These are phyloP conservation scores for Ophraella communa DNA, from an alignment of 2,888 invertebrate species.

Conservation along the genomic window DNA sequence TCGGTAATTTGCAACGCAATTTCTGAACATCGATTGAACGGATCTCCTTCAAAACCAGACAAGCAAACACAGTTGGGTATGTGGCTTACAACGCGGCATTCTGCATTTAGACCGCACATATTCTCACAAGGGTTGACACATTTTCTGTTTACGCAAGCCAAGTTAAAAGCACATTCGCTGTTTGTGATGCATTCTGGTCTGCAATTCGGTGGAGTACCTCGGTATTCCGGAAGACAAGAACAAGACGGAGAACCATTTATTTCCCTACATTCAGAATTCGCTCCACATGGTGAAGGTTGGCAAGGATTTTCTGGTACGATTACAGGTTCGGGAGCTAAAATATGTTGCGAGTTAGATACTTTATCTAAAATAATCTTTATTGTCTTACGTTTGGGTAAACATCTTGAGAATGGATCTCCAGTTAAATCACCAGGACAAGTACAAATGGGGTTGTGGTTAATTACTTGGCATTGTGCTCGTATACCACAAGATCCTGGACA, in stretches of 20 bases:
- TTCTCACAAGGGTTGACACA: conserved; percentile 77
- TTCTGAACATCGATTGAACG: conserved; percentile 60
- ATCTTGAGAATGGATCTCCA: conserved; percentile 72
- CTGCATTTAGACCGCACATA: conserved; percentile 73
- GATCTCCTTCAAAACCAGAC: conserved; percentile 72
- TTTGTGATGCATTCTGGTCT: conserved; percentile 77
- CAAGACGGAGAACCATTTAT: conserved; percentile 71
- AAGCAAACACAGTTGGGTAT: conserved; percentile 74
- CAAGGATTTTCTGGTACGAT: conserved; percentile 66
- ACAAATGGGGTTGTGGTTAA: conserved; percentile 76
- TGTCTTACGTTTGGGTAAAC: conserved; percentile 52
- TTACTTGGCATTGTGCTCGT: conserved; percentile 74
- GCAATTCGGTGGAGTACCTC: conserved; percentile 74
- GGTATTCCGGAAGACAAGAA: conserved; percentile 71
- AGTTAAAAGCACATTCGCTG: conserved; percentile 71
- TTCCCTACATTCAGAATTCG: conserved; percentile 69
- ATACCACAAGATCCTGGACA: conserved; percentile 77
- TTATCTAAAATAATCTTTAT: neutral
- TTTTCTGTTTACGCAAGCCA: conserved; percentile 75
- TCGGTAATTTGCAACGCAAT: conserved; percentile 37
- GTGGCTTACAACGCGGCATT: conserved; percentile 78
- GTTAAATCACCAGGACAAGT: conserved; percentile 67
- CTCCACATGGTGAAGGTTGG: conserved; percentile 72
- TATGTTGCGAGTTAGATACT: conserved; percentile 4
- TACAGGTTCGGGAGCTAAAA: conserved; percentile 46